Base-by-base conservation (phyloP, 2,797 vertebrate genomes). In the Peromyscus melanophrys region DNA sequence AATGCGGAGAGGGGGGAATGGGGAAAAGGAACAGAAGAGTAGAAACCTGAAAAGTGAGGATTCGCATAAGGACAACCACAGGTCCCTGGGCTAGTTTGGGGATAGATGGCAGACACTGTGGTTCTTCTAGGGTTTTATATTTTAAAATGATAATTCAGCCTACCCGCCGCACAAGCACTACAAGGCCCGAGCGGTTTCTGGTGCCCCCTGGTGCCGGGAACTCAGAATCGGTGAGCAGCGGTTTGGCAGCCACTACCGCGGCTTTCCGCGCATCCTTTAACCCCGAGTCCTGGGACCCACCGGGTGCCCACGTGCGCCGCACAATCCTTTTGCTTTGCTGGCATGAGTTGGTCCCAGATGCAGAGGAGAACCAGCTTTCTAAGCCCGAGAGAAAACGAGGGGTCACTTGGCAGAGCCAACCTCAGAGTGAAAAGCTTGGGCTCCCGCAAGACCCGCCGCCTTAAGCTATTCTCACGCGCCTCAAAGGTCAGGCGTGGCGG, bases 171-270 rank as follows among this genome's bases (percentile, higher is more conserved):
- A 23, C 43, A 78, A 92, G 89, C 49, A 21, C 85, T 7, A 0
- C 11, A 7, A n/a, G 34, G 81, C 96, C 95, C 57, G 8, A 86
- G 49, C 89, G 97, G 97, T 91, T 97, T 97, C 96, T 96, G 94
- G 97, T 97, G 98, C 97, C 98, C 98, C 95, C 98, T 98, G 97
- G 96, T 97, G 98, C 91, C 82, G 86, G 97, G 94, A 97, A 97
- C 97, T 93, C 94, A 78, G 91, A 91, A 96, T 83, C 75, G 40
- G 43, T 10, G 4, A 57, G 93, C 61, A 0, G 84, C 21, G 10
- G n/a, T 69, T 87, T 73, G 31, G 52, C 57, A 9, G 55, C 46
- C 73, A 6, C 52, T 13, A 4, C 80, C 37, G 7, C 0, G 0
- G 81, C 87, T 84, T 78, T 23, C 16, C 76, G 59, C 76, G 94